A percentile compares a stretch with the other conserved stretches of the same genome.
phyloP scores from a whole-genome alignment of 1,140 invertebrate genomes.

The Chlorops oryzae region DNA sequence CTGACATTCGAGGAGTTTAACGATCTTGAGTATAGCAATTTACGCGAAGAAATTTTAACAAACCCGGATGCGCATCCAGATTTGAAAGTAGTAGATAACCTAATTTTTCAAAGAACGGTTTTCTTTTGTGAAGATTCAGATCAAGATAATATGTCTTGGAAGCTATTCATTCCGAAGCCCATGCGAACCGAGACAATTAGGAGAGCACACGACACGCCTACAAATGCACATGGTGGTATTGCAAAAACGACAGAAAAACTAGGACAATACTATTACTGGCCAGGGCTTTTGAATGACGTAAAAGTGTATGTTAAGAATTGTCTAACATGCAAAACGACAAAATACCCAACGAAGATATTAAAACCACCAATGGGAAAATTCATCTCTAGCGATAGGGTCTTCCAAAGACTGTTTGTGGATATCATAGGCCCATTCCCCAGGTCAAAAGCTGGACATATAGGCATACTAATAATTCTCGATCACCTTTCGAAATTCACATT shows the following conservation, averaged over 20 bases:
- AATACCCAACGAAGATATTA: neutral
- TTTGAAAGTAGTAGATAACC: too few species aligned
- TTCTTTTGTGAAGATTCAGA: too few species aligned
- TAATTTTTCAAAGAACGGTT: too few species aligned
- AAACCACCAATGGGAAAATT: neutral
- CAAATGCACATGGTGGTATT: conserved; percentile 6
- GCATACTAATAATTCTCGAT: too few species aligned
- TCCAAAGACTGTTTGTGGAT: conserved; percentile 1
- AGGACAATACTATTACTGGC: neutral
- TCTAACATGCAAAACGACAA: neutral
- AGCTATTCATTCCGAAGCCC: too few species aligned
- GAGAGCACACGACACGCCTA: too few species aligned
- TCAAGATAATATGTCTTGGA: too few species aligned
- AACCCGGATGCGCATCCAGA: too few species aligned
- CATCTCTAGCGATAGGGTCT: neutral
- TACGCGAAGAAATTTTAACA: too few species aligned
- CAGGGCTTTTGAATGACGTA: neutral
- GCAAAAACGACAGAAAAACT: neutral
- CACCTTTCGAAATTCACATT: conserved; percentile 2
- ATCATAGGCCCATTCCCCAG: conserved; percentile 3
- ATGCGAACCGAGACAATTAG: too few species aligned
- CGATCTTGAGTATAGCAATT: too few species aligned
- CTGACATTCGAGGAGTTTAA: too few species aligned
- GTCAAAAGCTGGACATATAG: neutral
- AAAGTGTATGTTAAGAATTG: neutral